Conservation (phyloP, 2,888 invertebrate species). For the Conomelus anceps region DNA sequence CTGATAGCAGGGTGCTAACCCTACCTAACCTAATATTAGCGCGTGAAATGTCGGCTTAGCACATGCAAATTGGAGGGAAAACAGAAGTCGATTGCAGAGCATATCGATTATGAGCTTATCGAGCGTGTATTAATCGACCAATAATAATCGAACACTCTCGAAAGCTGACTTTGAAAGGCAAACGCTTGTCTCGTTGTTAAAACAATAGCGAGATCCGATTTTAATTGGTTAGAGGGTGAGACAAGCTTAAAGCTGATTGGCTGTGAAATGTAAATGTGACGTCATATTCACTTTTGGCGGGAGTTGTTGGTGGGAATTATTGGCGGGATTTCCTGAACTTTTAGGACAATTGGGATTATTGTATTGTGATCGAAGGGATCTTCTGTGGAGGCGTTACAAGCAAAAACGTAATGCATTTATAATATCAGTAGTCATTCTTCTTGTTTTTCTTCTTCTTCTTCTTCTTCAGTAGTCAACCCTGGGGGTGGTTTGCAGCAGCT, state of each 20-base stretch:
- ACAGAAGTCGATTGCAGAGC: neutral
- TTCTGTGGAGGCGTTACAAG: no score
- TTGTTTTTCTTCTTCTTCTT: no score
- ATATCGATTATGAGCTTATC: neutral
- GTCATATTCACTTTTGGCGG: neutral
- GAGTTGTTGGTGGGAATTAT: neutral
- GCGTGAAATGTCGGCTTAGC: neutral
- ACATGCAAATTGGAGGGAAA: neutral
- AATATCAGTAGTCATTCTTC: no score
- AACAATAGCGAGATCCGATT: neutral
- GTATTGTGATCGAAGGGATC: no score
- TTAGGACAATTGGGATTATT: no score
- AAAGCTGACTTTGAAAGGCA: neutral
- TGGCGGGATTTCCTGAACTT: neutral
- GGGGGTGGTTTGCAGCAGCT: no score
- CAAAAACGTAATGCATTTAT: no score
- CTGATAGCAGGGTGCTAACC: no score
- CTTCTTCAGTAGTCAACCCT: no score
- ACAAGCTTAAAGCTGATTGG: neutral
- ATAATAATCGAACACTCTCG: neutral
- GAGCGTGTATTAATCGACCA: no score
- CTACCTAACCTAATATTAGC: neutral
- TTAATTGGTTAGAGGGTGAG: neutral
- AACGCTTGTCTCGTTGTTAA: neutral
- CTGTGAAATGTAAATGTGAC: neutral